Base-by-base conservation (phyloP, 1,140 invertebrate genomes). In the Fopius arisanus region DNA sequence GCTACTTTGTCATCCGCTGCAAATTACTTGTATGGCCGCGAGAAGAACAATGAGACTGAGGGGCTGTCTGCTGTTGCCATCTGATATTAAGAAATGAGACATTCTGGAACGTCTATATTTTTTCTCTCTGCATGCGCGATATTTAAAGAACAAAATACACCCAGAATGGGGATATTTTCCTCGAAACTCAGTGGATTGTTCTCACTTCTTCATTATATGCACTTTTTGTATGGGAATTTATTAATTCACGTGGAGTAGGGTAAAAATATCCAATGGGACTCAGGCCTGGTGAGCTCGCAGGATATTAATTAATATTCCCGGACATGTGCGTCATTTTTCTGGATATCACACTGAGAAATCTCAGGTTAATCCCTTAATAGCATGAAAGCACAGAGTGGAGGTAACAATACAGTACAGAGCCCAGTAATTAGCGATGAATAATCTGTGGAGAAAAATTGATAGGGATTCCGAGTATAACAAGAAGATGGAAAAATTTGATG, bases 281-380 rank as follows among this genome's bases (percentile, higher is more conserved):
- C 43, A 48, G 43, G 43, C 2, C 33, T 37, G 3, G 7, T 48
- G 43, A 19, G 43, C 43, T 48, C 43, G 16, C 67, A 68, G 16
- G 51, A 59, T 70, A 70, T 59, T 37, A 70, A 70, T 70, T 70
- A 70, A 70, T 70, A 70, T 62, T 10, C 68, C 51, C 48, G 48
- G 68, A 59, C 68, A 70, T 51, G 63, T 40, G 31, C 67, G 14
- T n/a, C 21, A 68, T 59, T 70, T 62, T 59, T 62, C n/a, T 33
- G 19, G 48, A 70, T 70, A 70, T 70, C 68, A 1, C 51, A 10
- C 16, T 31, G 29, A n/a, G 23, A 31, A 62, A 70, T 70, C 68
- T 70, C 12, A 5, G 7, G 37, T 6, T 28, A 68, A 68, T 68
- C 26, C 23, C 14, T 59, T 40, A 28, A 41, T 26, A 41, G 37